phyloP scores from a whole-genome alignment of 2,888 invertebrate species.

The Tetropium fuscum region DNA sequence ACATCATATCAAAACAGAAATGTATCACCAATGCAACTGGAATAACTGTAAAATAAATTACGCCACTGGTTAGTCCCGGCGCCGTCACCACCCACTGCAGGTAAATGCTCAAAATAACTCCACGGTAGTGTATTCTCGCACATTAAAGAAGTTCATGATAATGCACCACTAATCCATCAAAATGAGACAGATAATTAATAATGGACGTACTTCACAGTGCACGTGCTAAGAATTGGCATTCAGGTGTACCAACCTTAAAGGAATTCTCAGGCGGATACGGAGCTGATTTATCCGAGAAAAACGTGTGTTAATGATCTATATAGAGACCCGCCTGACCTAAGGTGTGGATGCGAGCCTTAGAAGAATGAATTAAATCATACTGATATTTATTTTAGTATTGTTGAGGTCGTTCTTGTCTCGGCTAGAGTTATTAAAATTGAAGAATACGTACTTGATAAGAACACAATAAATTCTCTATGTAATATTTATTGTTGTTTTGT shows the following conservation, averaged over 20 bases:
- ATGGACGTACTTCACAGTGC: conserved; percentile 12
- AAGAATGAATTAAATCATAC: conserved; percentile 10
- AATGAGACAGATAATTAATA: conserved; percentile 25
- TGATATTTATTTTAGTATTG: conserved; percentile 17
- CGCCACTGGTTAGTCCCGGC: too few relatives aligned
- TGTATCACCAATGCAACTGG: too few relatives aligned
- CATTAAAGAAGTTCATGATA: conserved; percentile 7
- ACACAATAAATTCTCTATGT: not conserved
- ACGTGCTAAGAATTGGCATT: conserved; percentile 21
- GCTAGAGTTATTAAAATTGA: conserved; percentile 6
- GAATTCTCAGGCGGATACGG: conserved; percentile 12
- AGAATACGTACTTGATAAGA: not conserved
- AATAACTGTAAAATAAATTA: too few relatives aligned
- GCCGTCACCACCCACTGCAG: too few relatives aligned
- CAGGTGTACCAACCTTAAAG: conserved; percentile 22
- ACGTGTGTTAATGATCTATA: conserved; percentile 35
- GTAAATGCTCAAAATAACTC: conserved; percentile 5
- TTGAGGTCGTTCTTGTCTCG: conserved; percentile 18
- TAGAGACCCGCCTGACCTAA: conserved; percentile 32
- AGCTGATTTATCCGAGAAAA: conserved; percentile 24
- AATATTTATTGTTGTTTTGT: too few relatives aligned
- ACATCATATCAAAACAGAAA: too few relatives aligned
- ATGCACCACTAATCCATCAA: conserved; percentile 20
- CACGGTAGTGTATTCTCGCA: not conserved
- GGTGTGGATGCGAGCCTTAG: conserved; percentile 32